phyloP scores from a whole-genome alignment of 2,797 vertebrate species.

The Pelochelys cantorii region DNA sequence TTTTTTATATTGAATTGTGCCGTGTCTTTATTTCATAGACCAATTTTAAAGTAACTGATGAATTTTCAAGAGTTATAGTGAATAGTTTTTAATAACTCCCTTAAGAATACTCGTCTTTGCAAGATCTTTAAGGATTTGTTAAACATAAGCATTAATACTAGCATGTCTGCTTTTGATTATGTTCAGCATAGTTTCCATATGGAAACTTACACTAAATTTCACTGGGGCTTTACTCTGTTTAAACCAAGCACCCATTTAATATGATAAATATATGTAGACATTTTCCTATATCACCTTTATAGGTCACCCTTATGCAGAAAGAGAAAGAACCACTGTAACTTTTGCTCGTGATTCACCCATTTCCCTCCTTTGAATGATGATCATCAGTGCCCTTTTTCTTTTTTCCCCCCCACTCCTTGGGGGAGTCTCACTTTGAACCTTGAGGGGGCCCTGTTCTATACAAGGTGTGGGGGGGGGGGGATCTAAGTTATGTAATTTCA shows the following conservation, averaged over 20 bases:
- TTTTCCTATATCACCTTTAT: conserved; percentile 27
- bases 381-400: neutral
- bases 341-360: neutral
- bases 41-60: neutral
- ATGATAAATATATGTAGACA: conserved; percentile 54
- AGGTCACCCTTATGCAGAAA: neutral
- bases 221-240: conserved; percentile 52
- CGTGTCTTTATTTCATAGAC: neutral
- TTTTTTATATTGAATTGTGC: rapidly evolving
- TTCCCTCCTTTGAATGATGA: neutral
- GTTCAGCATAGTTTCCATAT: conserved; percentile 68
- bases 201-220: conserved; percentile 50
- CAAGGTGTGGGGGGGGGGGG: too few species aligned
- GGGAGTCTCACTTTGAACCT: too few species aligned
- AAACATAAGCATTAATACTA: conserved; percentile 7
- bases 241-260: neutral
- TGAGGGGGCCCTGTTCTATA: too few species aligned
- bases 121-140: conserved; percentile 25
- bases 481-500: too few species aligned
- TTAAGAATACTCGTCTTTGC: neutral
- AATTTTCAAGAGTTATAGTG: neutral
- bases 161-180: conserved; percentile 51
- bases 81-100: neutral
- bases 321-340: neutral
- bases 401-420: neutral